phyloP scores from a whole-genome alignment of 1,140 invertebrate genomes.

The Colletes gigas region DNA sequence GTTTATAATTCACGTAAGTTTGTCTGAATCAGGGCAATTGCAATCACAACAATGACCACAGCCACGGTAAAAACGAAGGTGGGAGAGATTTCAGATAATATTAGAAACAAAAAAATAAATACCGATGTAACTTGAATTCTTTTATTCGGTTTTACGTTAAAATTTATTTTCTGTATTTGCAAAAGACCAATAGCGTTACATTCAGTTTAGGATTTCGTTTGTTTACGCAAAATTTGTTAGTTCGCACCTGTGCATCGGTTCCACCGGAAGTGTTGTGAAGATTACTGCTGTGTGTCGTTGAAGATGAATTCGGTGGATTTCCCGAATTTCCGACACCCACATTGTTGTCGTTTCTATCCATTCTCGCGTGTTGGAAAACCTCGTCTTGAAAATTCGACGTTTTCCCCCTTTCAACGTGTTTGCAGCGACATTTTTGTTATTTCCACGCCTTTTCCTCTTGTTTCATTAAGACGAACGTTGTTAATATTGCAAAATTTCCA shows the following conservation, averaged over 20 bases:
- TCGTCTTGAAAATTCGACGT: slow-evolving; percentile 3
- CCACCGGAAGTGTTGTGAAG: slow-evolving; percentile 67
- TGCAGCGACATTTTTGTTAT: background rate
- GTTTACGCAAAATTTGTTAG: background rate
- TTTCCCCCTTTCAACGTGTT: background rate
- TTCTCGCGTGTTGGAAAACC: slow-evolving; percentile 45
- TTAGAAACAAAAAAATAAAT: too few species aligned
- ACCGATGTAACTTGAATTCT: too few species aligned
- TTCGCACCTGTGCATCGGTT: slow-evolving; percentile 70
- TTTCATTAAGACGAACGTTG: too few species aligned
- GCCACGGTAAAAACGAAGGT: too few species aligned
- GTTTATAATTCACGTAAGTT: background rate
- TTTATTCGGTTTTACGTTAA: too few species aligned
- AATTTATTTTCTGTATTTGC: too few species aligned
- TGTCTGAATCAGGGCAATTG: background rate
- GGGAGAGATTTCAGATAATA: too few species aligned
- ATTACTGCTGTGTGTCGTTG: slow-evolving; percentile 62
- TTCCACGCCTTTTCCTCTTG: background rate
- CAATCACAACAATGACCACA: too few species aligned
- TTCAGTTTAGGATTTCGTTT: background rate
- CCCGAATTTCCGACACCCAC: slow-evolving; percentile 64
- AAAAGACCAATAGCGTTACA: too few species aligned
- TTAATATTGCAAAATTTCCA: background rate
- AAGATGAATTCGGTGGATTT: slow-evolving; percentile 68
- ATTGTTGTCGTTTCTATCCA: slow-evolving; percentile 73